Evolutionary conservation across 2,888 invertebrate genomes (phyloP).

Genomic region (Muscina levida): DNA sequence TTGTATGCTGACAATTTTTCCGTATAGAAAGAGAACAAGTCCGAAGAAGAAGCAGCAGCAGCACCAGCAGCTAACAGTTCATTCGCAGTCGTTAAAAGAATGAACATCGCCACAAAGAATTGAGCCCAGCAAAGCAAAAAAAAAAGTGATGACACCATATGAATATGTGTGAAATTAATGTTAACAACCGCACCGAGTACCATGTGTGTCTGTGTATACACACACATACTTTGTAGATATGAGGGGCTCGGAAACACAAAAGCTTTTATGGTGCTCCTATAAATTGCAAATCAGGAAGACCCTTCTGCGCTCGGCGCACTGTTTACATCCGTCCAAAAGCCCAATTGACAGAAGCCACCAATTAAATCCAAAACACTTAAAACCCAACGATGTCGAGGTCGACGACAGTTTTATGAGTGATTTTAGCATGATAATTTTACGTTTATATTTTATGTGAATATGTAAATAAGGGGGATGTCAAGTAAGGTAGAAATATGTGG

Average conservation of each 20-base stretch:
- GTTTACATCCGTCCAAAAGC: background rate
- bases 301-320: background rate
- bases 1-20: conserved; percentile 17
- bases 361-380: conserved; percentile 58
- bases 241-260: background rate
- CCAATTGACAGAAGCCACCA: conserved; percentile 54
- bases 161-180: conserved; percentile 59
- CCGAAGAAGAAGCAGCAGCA: background rate
- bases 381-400: background rate
- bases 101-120: background rate
- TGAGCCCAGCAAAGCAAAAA: background rate
- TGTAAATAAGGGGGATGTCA: too few relatives aligned
- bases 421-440: conserved; percentile 48
- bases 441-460: too few relatives aligned
- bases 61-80: too few relatives aligned
- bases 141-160: conserved; percentile 59
- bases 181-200: conserved; percentile 36
- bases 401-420: background rate
- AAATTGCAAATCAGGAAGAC: background rate
- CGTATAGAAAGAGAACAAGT: background rate
- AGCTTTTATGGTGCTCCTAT: background rate
- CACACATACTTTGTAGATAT: background rate
- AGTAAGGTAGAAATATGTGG: too few relatives aligned
- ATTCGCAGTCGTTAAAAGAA: conserved; percentile 12
- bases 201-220: background rate